Evolutionary conservation across 2,797 vertebrate species (phyloP).

Genomic region (Coccyzus lansbergi): DNA sequence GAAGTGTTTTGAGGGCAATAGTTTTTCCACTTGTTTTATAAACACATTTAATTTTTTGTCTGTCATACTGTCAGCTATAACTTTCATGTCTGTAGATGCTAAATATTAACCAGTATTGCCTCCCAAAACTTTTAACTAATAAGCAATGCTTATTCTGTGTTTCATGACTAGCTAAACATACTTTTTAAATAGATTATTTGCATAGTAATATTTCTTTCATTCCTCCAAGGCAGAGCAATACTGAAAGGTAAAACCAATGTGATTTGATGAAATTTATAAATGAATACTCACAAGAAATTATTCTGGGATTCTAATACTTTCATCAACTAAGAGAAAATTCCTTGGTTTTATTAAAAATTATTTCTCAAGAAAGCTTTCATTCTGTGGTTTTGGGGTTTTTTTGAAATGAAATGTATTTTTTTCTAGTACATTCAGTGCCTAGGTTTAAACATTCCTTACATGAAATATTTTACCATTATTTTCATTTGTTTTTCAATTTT

Average conservation of each 20-base stretch:
- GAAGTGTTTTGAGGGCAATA: background rate
- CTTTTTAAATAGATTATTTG: background rate
- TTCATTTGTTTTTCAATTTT: background rate
- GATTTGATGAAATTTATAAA: background rate
- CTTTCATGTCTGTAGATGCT: background rate
- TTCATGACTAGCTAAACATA: background rate
- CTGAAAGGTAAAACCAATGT: background rate
- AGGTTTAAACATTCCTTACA: background rate
- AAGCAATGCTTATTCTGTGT: background rate
- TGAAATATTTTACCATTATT: background rate
- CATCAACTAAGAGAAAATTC: background rate
- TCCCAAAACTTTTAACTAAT: background rate
- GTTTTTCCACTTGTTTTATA: background rate
- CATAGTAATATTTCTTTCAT: background rate
- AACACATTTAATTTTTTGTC: background rate
- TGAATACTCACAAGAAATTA: background rate
- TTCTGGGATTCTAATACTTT: background rate
- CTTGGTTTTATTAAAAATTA: background rate
- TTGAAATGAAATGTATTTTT: background rate
- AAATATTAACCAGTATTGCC: background rate
- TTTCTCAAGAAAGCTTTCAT: background rate
- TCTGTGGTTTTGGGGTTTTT: background rate
- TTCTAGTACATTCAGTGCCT: background rate
- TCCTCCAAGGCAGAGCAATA: background rate
- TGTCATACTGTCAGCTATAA: background rate